Evolutionary conservation across 2,797 vertebrate genomes (phyloP), one percentile per base, ranked within the genome.

Genomic region (Phrynocephalus guinanensis): DNA sequence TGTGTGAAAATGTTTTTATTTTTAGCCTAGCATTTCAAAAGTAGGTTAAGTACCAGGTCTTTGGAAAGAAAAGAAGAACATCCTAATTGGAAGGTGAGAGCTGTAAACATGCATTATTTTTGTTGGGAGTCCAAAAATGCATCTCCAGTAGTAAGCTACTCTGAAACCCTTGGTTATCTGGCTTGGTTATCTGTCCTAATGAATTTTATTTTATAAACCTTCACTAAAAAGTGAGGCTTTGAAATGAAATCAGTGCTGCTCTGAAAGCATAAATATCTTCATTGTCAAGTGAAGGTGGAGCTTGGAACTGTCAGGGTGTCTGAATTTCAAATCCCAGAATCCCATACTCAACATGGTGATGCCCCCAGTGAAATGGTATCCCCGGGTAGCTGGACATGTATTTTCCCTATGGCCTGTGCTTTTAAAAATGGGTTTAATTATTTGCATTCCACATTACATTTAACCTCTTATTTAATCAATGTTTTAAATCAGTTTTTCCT

Each of bases 11-110:
- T 86, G 77, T 79, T 67, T 72, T 79, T 75, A 83, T 88, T 85
- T 63, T 6, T 48, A 90, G 0, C 11, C 50, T 44, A 44, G 22
- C 1, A 83, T 84, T 84, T 66, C n/a, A 73, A 79, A 88, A 88
- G 38, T 80, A 88, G 44, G 56, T 18, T 73, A 84, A 68, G 76
- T 75, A 70, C 10, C 15, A 33, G 28, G 66, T 77, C 50, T 76
- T 33, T 1, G 71, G 3, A 20, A 81, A 63, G 50, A 38, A 33
- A 72, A 50, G 30, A 66, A 24, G 11, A 30, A 28, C 56, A 16
- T 56, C 84, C 63, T 50, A 28, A 48, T 84, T 67, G 76, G 76
- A 70, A 81, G 71, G 48, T 56, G n/a, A 79, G 22, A 68, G 67
- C 82, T n/a, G 0, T 88, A 2, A 80, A 1, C 50, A 8, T 73